A percentile compares a stretch with the other conserved stretches of the same genome.
Conservation (phyloP, 2,797 vertebrate species). For the Diplodus sargus region DNA sequence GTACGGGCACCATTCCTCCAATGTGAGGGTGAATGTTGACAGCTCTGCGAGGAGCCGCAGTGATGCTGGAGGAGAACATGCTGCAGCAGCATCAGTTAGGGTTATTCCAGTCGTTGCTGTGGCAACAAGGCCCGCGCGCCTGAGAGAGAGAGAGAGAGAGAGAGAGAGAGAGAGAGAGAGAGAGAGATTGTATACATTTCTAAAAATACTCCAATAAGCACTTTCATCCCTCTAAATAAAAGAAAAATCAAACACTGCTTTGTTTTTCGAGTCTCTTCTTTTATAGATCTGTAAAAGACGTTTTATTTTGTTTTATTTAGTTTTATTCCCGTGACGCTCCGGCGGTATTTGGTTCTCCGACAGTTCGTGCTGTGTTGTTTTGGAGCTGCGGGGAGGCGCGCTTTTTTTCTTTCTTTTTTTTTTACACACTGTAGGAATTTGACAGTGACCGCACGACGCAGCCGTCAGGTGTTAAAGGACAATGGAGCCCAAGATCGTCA, state of each 20-base stretch:
- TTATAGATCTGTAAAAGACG: neutral
- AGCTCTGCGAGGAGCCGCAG: conserved; percentile 47
- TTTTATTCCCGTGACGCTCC: neutral
- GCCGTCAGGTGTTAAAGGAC: conserved; percentile 49
- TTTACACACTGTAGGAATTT: conserved; percentile 12
- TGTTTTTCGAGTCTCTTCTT: neutral
- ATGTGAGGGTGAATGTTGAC: conserved; percentile 38
- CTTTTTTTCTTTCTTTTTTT: neutral
- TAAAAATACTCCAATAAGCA: conserved; percentile 64
- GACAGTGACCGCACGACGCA: conserved; percentile 39
- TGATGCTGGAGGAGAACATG: conserved; percentile 52
- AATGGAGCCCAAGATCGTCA: conserved; percentile 83
- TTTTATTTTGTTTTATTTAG: neutral
- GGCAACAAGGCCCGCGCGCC: conserved; percentile 76
- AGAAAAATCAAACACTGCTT: neutral
- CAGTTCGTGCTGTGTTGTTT: conserved; percentile 29
- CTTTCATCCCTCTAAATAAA: conserved; percentile 41
- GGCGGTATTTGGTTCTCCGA: neutral
- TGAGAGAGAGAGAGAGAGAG: no score
- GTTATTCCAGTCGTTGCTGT: conserved; percentile 84
- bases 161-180: neutral
- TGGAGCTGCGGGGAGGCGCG: conserved; percentile 50
- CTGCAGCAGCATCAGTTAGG: conserved; percentile 66
- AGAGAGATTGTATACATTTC: conserved; percentile 57
- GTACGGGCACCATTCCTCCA: neutral